Evolutionary conservation across 1,140 invertebrate species (phyloP), one percentile per base, ranked within the genome.

Genomic region (Oppia nitens): DNA sequence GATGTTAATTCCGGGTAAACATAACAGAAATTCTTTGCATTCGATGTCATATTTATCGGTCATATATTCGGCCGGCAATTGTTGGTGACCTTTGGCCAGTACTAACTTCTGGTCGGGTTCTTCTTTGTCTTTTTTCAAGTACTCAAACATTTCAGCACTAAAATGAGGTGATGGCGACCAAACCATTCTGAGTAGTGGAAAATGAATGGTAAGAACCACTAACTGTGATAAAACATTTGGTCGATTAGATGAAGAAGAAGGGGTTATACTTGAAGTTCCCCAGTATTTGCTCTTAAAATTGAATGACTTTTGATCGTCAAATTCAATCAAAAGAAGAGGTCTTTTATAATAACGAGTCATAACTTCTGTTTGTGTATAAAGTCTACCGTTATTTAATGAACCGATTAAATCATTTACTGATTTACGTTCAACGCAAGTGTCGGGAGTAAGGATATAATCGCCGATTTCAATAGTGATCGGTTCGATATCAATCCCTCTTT

Each of bases 361-460:
- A 55, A 87, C 80, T 50, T 85, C 80, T 50, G 85, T 85, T 73
- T 99, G 96, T 69, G 88, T 90, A 70, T 95, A 98, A 29, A 99
- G 76, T 55, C 96, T 81, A 0, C 96, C 96, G 59, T 83, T 89
- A 71, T 91, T 87, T 17, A 99, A 74, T 0, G 93, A 98, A 17
- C 91, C 90, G 70, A 98, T 93, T 57, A 99, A 75, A 81, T 99
- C 96, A 27, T 87, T 91, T 25, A 99, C 80, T 59, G 91, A 95
- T 75, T 99, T 99, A 4, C 96, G 76, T 73, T 99, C 96, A 2
- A 98, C 81, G 68, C 87, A 94, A 65, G 97, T 87, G 25, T 97
- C 90, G 0, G 91, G 87, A 0, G 93, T 93, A 1, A 99, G 74
- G 65, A 99, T 93, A 68, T 99, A 99, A 73, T 99, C 95, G 1